Evolutionary conservation across 1,140 invertebrate genomes (phyloP).

Genomic region (Antheraea pernyi): DNA sequence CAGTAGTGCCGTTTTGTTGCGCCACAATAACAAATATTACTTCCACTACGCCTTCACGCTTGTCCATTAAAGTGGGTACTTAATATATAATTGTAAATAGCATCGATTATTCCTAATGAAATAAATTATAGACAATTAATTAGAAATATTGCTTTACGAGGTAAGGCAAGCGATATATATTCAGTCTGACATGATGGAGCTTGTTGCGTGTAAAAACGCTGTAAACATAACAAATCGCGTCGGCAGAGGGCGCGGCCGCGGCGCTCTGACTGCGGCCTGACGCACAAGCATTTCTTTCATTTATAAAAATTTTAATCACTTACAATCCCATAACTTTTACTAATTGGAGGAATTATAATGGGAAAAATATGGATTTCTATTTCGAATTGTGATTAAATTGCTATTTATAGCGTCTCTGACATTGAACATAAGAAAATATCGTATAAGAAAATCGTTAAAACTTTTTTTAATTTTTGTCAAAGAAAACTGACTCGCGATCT

Average conservation of each 20-base stretch:
- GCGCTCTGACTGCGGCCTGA: not conserved
- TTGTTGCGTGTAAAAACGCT: constrained; percentile 25
- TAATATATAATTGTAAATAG: not conserved
- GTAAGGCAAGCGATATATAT: not conserved
- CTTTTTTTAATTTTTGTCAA: no score
- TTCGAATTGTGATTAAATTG: no score
- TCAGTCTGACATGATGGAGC: not conserved
- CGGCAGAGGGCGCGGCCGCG: constrained; percentile 18
- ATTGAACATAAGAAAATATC: no score
- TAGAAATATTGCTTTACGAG: not conserved
- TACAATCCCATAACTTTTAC: not conserved
- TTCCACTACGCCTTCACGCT: no score
- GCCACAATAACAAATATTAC: no score
- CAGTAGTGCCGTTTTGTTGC: no score
- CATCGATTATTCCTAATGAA: not conserved
- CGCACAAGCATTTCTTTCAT: not conserved
- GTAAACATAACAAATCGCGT: constrained; percentile 18
- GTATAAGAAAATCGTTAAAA: no score
- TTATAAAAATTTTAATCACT: not conserved
- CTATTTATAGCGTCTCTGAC: no score
- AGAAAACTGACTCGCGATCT: no score
- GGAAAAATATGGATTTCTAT: no score
- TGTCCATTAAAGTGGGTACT: no score
- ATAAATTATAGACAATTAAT: not conserved
- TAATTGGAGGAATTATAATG: not conserved